Evolutionary conservation across 1,140 invertebrate species (phyloP), one percentile per base, ranked within the genome.

Genomic region (Zophobas atratus): DNA sequence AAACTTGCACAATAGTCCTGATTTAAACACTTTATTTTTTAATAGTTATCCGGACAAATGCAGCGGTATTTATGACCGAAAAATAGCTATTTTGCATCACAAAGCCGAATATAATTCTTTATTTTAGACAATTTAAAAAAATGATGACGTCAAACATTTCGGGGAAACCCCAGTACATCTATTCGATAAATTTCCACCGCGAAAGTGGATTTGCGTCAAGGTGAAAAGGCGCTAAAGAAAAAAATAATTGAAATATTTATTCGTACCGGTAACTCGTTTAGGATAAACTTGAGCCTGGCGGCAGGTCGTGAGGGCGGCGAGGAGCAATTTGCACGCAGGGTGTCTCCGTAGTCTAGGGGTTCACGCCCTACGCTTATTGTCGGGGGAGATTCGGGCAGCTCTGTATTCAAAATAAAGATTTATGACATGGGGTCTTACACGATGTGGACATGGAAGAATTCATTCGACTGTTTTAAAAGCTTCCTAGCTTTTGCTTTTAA

Each of bases 191-290:
- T 71, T 46, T 71, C 43, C 3, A 46, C 3, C 3, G 43, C 43
- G 8, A 46, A 4, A 8, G 3, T 46, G 43, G 43, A 46, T 46
- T 46, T 46, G 43, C 43, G 43, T 46, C 43, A 46, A 46, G 3
- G 43, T 46, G 43, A 8, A 8, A 8, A 46, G 3, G 43, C 43
- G 8, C 3, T 3, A 46, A 4, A 46, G 3, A 46, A 46, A 46
- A 46, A 51, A 4, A 3, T 55, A 51, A 4, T 71, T 6, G 3
- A 51, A 71, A 76, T 34, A 51, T 20, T 57, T 32, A 35, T 55
- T 79, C 84, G 86, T 88, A 95, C 94, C 88, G 91, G 89, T 81
- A 91, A 87, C 81, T 92, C 91, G 83, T 96, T 96, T 81, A 96
- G 89, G 81, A 90, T 90, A 88, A 95, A 94, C 46, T 89, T 90